Evolutionary conservation across 2,113 vertebrate species (phyloP), one percentile per base, ranked within the genome.

Genomic region (Myodes glareolus): DNA sequence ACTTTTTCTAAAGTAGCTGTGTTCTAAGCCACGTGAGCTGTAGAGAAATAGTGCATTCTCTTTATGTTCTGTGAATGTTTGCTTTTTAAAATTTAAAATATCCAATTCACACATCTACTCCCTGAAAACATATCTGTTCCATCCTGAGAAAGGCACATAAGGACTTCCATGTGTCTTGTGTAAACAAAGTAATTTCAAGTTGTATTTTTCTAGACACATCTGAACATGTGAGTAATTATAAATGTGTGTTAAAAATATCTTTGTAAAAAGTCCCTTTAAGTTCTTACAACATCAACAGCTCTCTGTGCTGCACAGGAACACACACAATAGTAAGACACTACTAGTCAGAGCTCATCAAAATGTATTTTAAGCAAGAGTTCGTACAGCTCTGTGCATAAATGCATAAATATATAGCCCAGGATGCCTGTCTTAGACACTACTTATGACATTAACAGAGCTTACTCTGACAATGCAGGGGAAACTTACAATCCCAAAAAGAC

Each of bases 361-460:
- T 63, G 68, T 89, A 78, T 55, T 97, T 94, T 75, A 96, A 96
- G 90, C 33, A 63, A 39, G 85, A 95, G 84, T 97, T 98, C 67
- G 86, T 27, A 85, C 73, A 63, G 55, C 47, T 47, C 9, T 90
- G 8, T 92, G 65, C 78, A 95, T 97, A 98, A 97, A 97, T 92
- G 96, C 5, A 97, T 93, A 97, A 86, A 39, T 97, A 97, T 96
- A 97, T 73, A 92, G 92, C 90, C 96, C 25, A 97, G 77, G 50
- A 67, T 95, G 75, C 33, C 47, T 89, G 63, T 90, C 85, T 92
- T 96, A 95, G 92, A 95, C 97, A 95, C 50, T 94, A 80, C 86
- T 97, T 97, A 85, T 72, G 95, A 72, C 55, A 39, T 95, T 97
- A 95, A 65, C 87, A 97, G 58, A 45, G 84, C 47, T 96, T 77